These are phyloP conservation scores for Volucella inflata DNA, from an alignment of 2,888 invertebrate species.

Conservation along the genomic window DNA sequence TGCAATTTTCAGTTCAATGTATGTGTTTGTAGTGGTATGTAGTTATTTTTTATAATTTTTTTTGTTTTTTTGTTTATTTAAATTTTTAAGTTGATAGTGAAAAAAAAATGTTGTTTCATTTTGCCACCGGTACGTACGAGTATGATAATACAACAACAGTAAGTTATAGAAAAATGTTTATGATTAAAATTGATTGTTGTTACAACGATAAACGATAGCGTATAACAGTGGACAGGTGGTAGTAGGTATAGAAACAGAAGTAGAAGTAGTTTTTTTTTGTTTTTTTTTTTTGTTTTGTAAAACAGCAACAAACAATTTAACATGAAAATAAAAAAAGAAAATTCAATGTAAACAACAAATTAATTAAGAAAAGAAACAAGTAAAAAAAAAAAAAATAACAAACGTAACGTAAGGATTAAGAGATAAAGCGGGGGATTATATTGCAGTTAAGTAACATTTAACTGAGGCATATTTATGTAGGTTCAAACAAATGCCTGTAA, in stretches of 20 bases:
- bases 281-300: slow-evolving; percentile 46
- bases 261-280: slow-evolving; percentile 41
- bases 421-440: slow-evolving; percentile 53
- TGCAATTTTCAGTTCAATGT: slow-evolving; percentile 57
- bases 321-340: slow-evolving; percentile 76
- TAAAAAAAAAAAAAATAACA: slow-evolving; percentile 28
- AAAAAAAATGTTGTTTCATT: slow-evolving; percentile 69
- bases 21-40: slow-evolving; percentile 74
- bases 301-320: slow-evolving; percentile 75
- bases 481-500: background rate
- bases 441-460: slow-evolving; percentile 36
- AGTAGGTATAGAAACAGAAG: slow-evolving; percentile 65
- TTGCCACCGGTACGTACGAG: slow-evolving; percentile 63
- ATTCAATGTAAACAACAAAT: slow-evolving; percentile 83
- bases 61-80: slow-evolving; percentile 46
- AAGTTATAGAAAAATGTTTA: slow-evolving; percentile 43
- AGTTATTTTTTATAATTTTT: slow-evolving; percentile 67
- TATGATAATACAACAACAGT: slow-evolving; percentile 59
- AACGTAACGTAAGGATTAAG: slow-evolving; percentile 33
- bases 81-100: slow-evolving; percentile 56
- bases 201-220: slow-evolving; percentile 65
- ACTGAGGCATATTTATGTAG: slow-evolving; percentile 16
- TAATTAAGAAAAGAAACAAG: slow-evolving; percentile 36
- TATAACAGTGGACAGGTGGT: slow-evolving; percentile 62
- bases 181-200: slow-evolving; percentile 47